A percentile compares a stretch with the other conserved stretches of the same genome.
phyloP scores from a whole-genome alignment of 2,797 vertebrate species.

The Acipenser transmontanus region DNA sequence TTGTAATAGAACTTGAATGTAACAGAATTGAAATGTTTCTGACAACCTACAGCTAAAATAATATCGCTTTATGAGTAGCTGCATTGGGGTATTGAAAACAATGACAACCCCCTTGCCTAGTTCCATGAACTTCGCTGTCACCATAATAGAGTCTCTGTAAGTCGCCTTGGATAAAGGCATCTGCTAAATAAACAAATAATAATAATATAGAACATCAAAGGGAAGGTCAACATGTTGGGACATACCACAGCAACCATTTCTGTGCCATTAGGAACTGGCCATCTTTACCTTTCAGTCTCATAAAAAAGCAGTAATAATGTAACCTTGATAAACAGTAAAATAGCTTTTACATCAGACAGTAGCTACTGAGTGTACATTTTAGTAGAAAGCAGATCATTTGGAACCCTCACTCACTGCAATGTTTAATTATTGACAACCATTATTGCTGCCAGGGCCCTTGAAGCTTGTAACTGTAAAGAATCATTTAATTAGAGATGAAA shows the following conservation, averaged over 20 bases:
- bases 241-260: slow-evolving; percentile 14
- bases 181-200: no score
- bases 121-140: slow-evolving; percentile 23
- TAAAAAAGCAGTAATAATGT: slow-evolving; percentile 18
- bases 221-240: slow-evolving; percentile 6
- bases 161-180: no score
- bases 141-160: no score
- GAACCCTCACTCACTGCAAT: no score
- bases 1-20: not conserved
- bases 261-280: slow-evolving; percentile 24
- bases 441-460: no score
- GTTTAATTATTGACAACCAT: no score
- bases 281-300: slow-evolving; percentile 29
- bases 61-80: not conserved
- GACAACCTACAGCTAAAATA: not conserved
- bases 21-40: not conserved
- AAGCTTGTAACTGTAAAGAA: no score
- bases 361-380: not conserved
- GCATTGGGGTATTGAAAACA: not conserved
- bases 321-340: not conserved
- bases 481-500: no score
- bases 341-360: no score
- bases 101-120: not conserved
- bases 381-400: no score
- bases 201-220: slow-evolving; percentile 24